Percentiles rank a stretch among this genome's conserved stretches.
Conservation (phyloP, 2,113 vertebrate genomes). For the Neogale vison region DNA sequence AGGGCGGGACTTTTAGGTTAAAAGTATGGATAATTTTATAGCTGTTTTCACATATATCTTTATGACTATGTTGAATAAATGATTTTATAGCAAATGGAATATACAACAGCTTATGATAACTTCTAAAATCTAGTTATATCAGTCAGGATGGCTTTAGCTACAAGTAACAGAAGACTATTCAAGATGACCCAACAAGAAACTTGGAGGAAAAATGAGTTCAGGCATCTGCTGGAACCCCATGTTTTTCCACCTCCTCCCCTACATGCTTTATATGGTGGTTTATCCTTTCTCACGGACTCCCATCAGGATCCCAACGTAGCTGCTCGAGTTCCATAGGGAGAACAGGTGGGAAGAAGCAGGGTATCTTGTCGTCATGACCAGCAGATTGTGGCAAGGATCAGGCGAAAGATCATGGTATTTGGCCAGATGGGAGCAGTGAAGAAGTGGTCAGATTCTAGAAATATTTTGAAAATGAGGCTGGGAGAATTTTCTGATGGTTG, state of each 20-base stretch:
- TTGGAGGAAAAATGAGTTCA: neutral
- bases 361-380: neutral
- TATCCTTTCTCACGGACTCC: neutral
- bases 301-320: neutral
- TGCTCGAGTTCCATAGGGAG: no score
- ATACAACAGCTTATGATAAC: neutral
- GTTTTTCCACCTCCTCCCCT: neutral
- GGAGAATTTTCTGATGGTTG: no score
- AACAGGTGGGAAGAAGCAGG: neutral
- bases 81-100: neutral
- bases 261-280: rapidly evolving
- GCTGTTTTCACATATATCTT: neutral
- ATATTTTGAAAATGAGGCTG: no score
- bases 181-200: neutral
- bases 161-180: neutral
- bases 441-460: neutral
- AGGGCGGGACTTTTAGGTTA: neutral
- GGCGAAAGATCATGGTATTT: rapidly evolving
- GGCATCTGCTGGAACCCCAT: neutral
- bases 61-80: neutral
- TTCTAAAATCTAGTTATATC: neutral
- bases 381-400: neutral
- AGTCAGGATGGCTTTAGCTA: neutral
- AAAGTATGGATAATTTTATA: neutral
- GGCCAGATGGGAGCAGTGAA: neutral